phyloP scores from a whole-genome alignment of 2,113 vertebrate species.

The Microtus montanus region DNA sequence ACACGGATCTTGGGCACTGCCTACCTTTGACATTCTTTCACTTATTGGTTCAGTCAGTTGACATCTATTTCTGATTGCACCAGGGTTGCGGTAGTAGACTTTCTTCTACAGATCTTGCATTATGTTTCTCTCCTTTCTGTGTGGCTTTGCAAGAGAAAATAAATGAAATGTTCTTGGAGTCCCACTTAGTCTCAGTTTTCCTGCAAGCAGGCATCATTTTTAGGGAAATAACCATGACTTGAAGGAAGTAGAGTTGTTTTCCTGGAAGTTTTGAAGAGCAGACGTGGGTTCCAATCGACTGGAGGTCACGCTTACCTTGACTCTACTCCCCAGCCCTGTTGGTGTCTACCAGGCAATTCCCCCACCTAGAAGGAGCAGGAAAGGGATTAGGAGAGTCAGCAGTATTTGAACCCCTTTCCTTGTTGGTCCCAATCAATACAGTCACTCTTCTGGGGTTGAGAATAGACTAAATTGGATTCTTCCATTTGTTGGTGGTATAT shows the following conservation, averaged over 20 bases:
- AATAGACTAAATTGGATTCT: background rate
- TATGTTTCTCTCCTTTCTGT: background rate
- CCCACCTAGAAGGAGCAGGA: background rate
- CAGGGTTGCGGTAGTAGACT: background rate
- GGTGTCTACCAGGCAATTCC: background rate
- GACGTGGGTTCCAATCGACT: background rate
- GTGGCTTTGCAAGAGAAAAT: background rate
- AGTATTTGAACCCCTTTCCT: background rate
- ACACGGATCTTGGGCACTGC: background rate
- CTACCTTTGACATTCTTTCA: background rate
- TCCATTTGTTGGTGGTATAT: background rate
- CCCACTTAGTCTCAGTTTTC: background rate
- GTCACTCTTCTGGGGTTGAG: background rate
- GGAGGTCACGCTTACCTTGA: background rate
- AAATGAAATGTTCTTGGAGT: background rate
- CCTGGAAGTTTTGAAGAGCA: constrained; percentile 2
- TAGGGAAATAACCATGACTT: background rate
- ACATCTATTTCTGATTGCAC: background rate
- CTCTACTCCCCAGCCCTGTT: background rate
- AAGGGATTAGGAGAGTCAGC: background rate
- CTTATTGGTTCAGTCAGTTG: background rate
- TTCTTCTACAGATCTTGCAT: background rate
- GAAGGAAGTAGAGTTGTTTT: background rate
- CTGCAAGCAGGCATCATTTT: background rate
- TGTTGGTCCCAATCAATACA: no score